These are phyloP conservation scores for Lerema accius DNA, from an alignment of 1,140 invertebrate species.

Conservation along the genomic window DNA sequence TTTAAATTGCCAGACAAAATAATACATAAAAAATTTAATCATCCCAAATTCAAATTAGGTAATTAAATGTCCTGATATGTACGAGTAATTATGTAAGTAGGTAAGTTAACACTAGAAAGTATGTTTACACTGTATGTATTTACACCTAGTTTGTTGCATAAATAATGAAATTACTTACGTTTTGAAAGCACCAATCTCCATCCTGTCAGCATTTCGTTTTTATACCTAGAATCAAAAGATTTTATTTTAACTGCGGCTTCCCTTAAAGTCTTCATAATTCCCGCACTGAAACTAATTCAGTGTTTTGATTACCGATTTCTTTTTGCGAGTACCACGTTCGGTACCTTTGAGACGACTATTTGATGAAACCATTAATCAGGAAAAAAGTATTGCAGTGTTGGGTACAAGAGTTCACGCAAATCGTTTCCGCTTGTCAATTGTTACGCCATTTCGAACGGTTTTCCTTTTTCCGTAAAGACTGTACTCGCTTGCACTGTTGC, in stretches of 20 bases:
- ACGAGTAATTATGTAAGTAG: too few relatives aligned
- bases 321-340: slow-evolving; percentile 34
- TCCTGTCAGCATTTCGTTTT: slow-evolving; percentile 66
- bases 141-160: not conserved
- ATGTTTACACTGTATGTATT: too few relatives aligned
- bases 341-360: slow-evolving; percentile 50
- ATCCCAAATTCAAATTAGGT: too few relatives aligned
- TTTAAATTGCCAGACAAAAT: too few relatives aligned
- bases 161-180: slow-evolving; percentile 54
- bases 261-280: slow-evolving; percentile 19
- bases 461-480: slow-evolving; percentile 3
- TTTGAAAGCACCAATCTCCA: slow-evolving; percentile 66
- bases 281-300: slow-evolving; percentile 15
- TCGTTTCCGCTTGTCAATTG: slow-evolving; percentile 27
- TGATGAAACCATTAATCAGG: slow-evolving; percentile 56
- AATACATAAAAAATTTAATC: too few relatives aligned
- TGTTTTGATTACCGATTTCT: slow-evolving; percentile 3
- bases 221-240: slow-evolving; percentile 53
- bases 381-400: slow-evolving; percentile 54
- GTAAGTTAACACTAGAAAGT: too few relatives aligned
- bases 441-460: slow-evolving; percentile 34
- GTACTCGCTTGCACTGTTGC: slow-evolving; percentile 8
- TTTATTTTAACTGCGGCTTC: slow-evolving; percentile 25
- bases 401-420: slow-evolving; percentile 36
- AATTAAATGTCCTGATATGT: too few relatives aligned